phyloP scores from a whole-genome alignment of 2,113 vertebrate species.

The Desmodus rotundus region DNA sequence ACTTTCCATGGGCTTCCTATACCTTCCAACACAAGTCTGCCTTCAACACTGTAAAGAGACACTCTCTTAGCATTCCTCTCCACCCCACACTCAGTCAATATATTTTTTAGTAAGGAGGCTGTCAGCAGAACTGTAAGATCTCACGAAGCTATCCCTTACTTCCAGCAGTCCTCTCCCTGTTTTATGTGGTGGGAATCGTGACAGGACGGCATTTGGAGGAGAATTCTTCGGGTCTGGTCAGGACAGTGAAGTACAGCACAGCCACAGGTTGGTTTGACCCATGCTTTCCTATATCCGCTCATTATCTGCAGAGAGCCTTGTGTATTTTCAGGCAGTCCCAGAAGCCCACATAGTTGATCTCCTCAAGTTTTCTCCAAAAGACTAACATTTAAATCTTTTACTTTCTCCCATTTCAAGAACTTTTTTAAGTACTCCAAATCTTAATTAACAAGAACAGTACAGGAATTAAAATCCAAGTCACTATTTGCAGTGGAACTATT shows the following conservation, averaged over 20 bases:
- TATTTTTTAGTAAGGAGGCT: neutral
- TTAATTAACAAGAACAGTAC: neutral
- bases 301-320: neutral
- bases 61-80: neutral
- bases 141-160: neutral
- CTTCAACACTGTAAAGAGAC: neutral
- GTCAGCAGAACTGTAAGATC: neutral
- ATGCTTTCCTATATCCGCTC: neutral
- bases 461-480: slow-evolving; percentile 4
- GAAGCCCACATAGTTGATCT: neutral
- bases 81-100: neutral
- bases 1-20: neutral
- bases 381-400: neutral
- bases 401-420: neutral
- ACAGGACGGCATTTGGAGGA: neutral
- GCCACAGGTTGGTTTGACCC: neutral
- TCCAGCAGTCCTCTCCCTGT: neutral
- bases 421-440: neutral
- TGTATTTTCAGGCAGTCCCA: neutral
- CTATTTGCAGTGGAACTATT: neutral
- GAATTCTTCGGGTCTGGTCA: neutral
- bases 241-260: neutral
- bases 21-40: neutral
- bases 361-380: neutral
- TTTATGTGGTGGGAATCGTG: neutral